Evolutionary conservation across 2,113 vertebrate genomes (phyloP), one percentile per base, ranked within the genome.

Genomic region (Daphoenositta chrysoptera): DNA sequence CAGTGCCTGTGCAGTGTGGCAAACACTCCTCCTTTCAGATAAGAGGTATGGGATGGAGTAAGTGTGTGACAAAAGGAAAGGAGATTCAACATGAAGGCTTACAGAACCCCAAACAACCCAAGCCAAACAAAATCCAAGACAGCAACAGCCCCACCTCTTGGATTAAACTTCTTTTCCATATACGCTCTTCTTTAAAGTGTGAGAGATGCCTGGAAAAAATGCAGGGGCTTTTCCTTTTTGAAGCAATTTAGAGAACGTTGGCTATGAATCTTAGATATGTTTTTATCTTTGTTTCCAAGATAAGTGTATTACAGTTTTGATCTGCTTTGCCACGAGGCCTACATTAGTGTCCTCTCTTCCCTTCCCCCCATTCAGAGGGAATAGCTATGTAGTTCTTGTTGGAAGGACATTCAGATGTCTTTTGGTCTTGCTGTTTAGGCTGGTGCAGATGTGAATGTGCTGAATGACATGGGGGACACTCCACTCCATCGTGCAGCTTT

Each of bases 401-500:
- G 48, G n/a, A 85, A 65, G 37, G 54, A 23, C 30, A 20, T 28
- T 95, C 16, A 81, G 31, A 13, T 83, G 21, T 80, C 50, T 95
- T 77, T 90, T 84, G 50, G 10, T 85, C 91, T 96, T 95, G 76
- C 13, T 95, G 33, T 98, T 93, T 93, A 99, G 99, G 98, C 98
- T 89, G 99, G 98, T 28, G 98, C 98, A 30, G 98, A 98, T 94
- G 98, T 98, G 73, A 98, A 99, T 73, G 94, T 98, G 76, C 97
- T 99, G 84, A 98, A 99, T 80, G 97, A 98, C 89, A 96, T 98
- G 97, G 99, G 99, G n/a, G 98, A 99, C 90, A 99, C 99, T 2
- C 98, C 99, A 1, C 98, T 99, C 28, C 99, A 99, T 94, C 98
- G 98, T 90, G 99, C 99, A 60, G 98, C 99, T 77, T 98, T 96